Percentiles rank a stretch among this genome's conserved stretches.
Evolutionary conservation across 2,113 vertebrate species (phyloP).

Genomic region (Ictidomys tridecemlineatus): DNA sequence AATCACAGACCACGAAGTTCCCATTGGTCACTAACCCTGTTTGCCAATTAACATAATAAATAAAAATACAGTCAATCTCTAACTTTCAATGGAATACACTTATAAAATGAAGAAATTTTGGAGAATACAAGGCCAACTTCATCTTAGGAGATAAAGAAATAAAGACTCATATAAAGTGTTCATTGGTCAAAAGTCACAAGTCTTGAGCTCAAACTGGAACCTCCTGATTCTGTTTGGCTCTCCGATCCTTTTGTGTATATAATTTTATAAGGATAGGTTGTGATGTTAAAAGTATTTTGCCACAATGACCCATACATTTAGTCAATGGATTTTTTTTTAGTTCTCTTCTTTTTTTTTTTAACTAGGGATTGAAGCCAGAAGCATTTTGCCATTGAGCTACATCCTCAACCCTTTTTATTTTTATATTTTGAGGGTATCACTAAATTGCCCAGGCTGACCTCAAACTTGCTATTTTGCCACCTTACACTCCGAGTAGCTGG

Average conservation of each 20-base stretch:
- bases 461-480: too few relatives aligned
- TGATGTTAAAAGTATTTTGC: not conserved
- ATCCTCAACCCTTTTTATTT: too few relatives aligned
- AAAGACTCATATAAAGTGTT: not conserved
- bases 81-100: not conserved
- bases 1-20: slow-evolving; percentile 23
- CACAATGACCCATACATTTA: not conserved
- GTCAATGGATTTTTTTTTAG: not conserved
- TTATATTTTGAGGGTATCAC: too few relatives aligned
- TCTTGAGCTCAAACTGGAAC: not conserved
- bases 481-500: too few relatives aligned
- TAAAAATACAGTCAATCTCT: not conserved
- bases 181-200: not conserved
- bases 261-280: not conserved
- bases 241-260: not conserved
- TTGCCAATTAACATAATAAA: slow-evolving; percentile 25
- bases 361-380: too few relatives aligned
- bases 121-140: not conserved
- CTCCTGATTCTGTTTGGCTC: not conserved
- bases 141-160: slow-evolving; percentile 7
- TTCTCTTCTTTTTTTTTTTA: too few relatives aligned
- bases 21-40: not conserved
- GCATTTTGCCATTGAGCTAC: too few relatives aligned
- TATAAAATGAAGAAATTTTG: slow-evolving; percentile 10
- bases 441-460: too few relatives aligned